These are phyloP conservation scores for Pandemis corylana DNA, from an alignment of 2,888 invertebrate species.

Conservation along the genomic window DNA sequence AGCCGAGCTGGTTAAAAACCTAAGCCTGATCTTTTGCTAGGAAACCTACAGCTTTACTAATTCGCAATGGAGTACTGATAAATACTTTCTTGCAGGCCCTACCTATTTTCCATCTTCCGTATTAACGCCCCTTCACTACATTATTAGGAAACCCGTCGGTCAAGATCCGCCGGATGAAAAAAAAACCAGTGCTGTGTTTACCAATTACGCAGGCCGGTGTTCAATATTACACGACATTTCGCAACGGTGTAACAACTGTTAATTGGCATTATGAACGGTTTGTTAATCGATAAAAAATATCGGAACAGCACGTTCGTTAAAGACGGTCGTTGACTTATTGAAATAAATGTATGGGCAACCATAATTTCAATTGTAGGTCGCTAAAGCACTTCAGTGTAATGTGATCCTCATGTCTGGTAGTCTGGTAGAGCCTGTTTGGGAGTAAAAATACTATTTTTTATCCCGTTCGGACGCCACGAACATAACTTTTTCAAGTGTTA, in stretches of 20 bases:
- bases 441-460: too few species aligned
- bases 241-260: constrained; percentile 30
- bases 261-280: constrained; percentile 28
- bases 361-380: neutral
- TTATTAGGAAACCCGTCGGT: constrained; percentile 25
- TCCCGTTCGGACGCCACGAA: too few species aligned
- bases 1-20: too few species aligned
- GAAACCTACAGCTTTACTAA: too few species aligned
- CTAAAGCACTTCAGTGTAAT: neutral
- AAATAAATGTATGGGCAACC: neutral
- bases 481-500: too few species aligned
- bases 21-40: too few species aligned
- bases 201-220: constrained; percentile 14
- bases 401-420: neutral
- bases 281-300: constrained; percentile 29
- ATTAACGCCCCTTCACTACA: neutral
- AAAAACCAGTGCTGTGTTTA: constrained; percentile 24
- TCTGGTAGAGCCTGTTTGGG: too few species aligned
- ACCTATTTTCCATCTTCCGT: too few species aligned
- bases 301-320: neutral
- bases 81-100: too few species aligned
- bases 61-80: too few species aligned
- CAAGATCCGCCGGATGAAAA: constrained; percentile 30
- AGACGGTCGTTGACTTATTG: neutral
- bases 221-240: constrained; percentile 36